phyloP scores from a whole-genome alignment of 2,113 vertebrate genomes.

The Chlorocebus sabaeus region DNA sequence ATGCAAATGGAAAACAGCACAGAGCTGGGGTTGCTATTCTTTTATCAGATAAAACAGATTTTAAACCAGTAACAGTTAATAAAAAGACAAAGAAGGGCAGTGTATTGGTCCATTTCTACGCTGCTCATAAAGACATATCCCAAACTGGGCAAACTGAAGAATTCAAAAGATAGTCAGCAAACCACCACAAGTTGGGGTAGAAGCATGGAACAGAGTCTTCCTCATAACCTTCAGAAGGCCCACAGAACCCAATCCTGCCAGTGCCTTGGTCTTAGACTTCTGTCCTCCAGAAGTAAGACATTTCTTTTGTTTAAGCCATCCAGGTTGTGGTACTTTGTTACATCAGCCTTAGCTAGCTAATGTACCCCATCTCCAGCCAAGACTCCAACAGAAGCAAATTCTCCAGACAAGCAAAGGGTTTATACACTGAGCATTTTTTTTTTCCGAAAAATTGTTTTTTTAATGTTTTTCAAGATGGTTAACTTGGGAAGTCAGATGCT shows the following conservation, averaged over 20 bases:
- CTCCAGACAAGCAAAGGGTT: not conserved
- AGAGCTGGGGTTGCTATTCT: too few species aligned
- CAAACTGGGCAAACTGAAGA: not conserved
- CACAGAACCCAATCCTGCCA: too few species aligned
- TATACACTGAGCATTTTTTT: not conserved
- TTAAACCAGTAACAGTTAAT: too few species aligned
- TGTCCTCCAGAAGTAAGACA: not conserved
- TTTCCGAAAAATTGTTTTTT: not conserved
- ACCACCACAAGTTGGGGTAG: too few species aligned
- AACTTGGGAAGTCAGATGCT: too few species aligned
- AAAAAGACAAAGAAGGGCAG: too few species aligned
- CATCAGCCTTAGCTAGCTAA: not conserved
- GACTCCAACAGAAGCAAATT: not conserved
- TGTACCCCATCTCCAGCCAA: not conserved
- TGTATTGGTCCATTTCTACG: too few species aligned
- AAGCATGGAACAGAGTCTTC: not conserved
- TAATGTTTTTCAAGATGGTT: too few species aligned
- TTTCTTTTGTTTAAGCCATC: not conserved
- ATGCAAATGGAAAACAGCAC: too few species aligned
- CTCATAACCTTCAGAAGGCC: not conserved
- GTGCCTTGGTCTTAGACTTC: not conserved
- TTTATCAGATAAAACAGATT: too few species aligned
- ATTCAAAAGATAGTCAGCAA: too few species aligned
- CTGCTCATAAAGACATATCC: too few species aligned
- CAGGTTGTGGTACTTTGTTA: not conserved